Evolutionary conservation across 2,113 vertebrate species (phyloP).

Genomic region (Ctenodactylus gundi): DNA sequence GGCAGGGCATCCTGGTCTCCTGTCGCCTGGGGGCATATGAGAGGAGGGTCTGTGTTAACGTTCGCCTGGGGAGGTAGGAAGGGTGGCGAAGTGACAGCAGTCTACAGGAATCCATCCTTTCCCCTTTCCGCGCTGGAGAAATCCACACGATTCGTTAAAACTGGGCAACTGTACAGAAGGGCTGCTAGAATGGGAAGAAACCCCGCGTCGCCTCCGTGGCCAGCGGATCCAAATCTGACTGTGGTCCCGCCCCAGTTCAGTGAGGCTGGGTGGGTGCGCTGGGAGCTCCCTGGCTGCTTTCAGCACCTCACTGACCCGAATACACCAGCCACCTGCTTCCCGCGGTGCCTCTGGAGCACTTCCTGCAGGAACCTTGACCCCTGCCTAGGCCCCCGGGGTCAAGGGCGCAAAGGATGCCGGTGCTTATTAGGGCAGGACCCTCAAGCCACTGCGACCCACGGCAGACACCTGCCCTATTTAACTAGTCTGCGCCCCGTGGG

Average conservation of each 20-base stretch:
- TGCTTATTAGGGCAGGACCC: too few species aligned
- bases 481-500: not conserved
- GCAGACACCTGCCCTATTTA: rapidly evolving
- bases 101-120: not conserved
- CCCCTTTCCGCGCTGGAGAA: not conserved
- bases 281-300: not conserved
- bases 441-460: rapidly evolving
- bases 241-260: too few species aligned
- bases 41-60: not conserved
- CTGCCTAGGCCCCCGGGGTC: not conserved
- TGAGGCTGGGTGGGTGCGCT: not conserved
- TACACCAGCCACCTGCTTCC: not conserved
- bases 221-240: too few species aligned
- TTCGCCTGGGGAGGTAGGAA: not conserved
- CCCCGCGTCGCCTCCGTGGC: not conserved
- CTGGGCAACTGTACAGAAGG: not conserved
- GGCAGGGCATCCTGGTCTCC: not conserved
- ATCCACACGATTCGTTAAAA: not conserved
- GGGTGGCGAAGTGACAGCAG: not conserved
- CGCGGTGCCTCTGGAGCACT: too few species aligned
- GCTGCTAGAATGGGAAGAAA: not conserved
- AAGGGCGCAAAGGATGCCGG: too few species aligned
- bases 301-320: not conserved
- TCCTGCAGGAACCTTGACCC: not conserved
- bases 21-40: rapidly evolving